Conservation (phyloP, 2,888 invertebrate species). For the Tetanocera ferruginea region DNA sequence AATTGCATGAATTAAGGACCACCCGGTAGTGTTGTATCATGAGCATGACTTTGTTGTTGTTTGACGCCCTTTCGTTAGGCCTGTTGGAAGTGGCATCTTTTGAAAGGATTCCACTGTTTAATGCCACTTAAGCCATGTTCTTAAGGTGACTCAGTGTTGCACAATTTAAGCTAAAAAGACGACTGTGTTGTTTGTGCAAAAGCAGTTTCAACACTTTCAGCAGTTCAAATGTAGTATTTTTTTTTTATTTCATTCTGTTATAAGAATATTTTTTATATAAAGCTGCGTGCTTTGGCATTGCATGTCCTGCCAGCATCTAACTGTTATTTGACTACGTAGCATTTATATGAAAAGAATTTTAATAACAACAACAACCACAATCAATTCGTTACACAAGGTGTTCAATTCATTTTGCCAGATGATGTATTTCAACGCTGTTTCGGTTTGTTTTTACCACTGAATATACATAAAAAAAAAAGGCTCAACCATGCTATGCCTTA, state of each 20-base stretch:
- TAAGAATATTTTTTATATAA: background rate
- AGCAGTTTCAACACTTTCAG: background rate
- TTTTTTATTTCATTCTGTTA: background rate
- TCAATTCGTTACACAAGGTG: slow-evolving; percentile 26
- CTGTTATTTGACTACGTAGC: slow-evolving; percentile 5
- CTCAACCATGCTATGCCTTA: slow-evolving; percentile 54
- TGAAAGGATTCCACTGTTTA: slow-evolving; percentile 18
- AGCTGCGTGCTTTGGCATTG: background rate
- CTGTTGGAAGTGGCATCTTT: slow-evolving; percentile 14
- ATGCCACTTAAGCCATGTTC: background rate
- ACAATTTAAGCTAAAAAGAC: background rate
- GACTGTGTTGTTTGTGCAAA: background rate
- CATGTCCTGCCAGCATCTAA: slow-evolving; percentile 25
- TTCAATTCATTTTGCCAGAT: slow-evolving; percentile 61
- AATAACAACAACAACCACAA: background rate
- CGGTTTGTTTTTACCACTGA: no score
- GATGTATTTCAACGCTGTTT: background rate
- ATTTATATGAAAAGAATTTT: background rate
- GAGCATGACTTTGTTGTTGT: slow-evolving; percentile 18
- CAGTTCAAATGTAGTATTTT: no score
- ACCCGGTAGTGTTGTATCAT: slow-evolving; percentile 23
- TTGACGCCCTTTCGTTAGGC: slow-evolving; percentile 47
- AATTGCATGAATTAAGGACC: slow-evolving; percentile 51
- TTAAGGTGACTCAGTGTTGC: slow-evolving; percentile 12
- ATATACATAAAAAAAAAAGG: background rate